Evolutionary conservation across 2,888 invertebrate species (phyloP), one percentile per base, ranked within the genome.

Genomic region (Exocentrus adspersus): DNA sequence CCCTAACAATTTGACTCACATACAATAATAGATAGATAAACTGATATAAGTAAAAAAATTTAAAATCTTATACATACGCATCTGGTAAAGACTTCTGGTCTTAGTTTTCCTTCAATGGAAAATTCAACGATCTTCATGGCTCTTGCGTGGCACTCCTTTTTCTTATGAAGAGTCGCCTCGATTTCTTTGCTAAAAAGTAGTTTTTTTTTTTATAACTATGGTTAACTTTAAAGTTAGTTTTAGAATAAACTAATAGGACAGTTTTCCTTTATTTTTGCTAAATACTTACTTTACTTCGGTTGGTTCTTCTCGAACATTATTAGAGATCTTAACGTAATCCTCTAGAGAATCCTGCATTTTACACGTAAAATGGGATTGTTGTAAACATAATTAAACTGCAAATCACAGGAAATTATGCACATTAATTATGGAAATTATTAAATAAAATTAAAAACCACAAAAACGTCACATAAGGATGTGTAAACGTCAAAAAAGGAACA

Each of bases 101-200:
- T 83, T 16, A 86, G 77, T 62, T 81, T 81, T 37, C 83, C 84
- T 74, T 95, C 93, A 42, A 94, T 82, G 17, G 94, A 85, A 67
- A 85, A 85, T 77, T 91, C 89, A 0, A 96, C 92, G 69, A 94
- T 89, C 64, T 81, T 80, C 74, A 90, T 86, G 1, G 95, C 94
- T 81, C 86, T 87, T 1, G 88, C 85, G 77, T 92, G 91, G 74
- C 92, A 92, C 77, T 91, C 88, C 67, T 87, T 88, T 81, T 92
- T 93, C 73, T 69, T 71, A 62, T 78, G 77, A 2, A 70, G 71
- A 12, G 74, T 76, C 37, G 72, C 65, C 21, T 75, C 67, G 21
- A 75, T 60, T 58, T 74, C 75, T 59, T 77, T 73, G 20, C 78
- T 79, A 62, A 50, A 70, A 67, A 59, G 57, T 46, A 62, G 48